Percentiles rank a stretch among this genome's conserved stretches.
Evolutionary conservation across 2,797 vertebrate species (phyloP).

Genomic region (Gorsachius magnificus): DNA sequence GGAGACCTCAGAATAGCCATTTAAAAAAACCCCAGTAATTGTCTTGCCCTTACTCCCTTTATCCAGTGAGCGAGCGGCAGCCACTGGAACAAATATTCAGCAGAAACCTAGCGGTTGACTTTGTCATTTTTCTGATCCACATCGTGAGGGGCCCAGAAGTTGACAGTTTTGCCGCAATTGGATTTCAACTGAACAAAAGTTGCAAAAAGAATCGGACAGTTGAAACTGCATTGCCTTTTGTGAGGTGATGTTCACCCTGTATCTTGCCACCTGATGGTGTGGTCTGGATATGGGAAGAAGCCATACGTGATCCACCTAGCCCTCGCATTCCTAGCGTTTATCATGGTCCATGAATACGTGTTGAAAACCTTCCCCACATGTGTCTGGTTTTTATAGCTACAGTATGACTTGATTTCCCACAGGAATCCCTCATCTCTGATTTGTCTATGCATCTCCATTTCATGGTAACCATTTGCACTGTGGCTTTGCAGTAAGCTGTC

Average conservation of each 20-base stretch:
- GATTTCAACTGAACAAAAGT: conserved; percentile 23
- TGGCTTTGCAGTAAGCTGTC: background rate
- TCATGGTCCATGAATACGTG: rapidly evolving
- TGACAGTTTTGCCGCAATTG: background rate
- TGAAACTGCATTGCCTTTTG: background rate
- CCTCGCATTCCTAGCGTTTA: rapidly evolving
- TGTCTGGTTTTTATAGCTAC: background rate
- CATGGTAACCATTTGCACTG: background rate
- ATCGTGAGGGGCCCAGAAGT: background rate
- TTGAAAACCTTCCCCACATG: background rate
- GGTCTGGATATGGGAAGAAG: background rate
- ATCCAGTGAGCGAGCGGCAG: background rate
- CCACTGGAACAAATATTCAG: background rate
- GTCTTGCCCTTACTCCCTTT: background rate
- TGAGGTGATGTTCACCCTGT: background rate
- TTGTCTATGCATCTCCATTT: background rate
- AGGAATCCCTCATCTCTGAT: background rate
- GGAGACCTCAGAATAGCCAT: background rate
- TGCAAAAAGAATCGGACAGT: background rate
- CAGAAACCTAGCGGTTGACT: background rate
- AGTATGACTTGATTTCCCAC: background rate
- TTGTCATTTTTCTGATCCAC: conserved; percentile 15
- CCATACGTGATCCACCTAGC: rapidly evolving
- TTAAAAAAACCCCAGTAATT: background rate
- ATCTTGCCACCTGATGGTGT: background rate